phyloP scores from a whole-genome alignment of 2,113 vertebrate species.

The Bambusicola thoracicus region DNA sequence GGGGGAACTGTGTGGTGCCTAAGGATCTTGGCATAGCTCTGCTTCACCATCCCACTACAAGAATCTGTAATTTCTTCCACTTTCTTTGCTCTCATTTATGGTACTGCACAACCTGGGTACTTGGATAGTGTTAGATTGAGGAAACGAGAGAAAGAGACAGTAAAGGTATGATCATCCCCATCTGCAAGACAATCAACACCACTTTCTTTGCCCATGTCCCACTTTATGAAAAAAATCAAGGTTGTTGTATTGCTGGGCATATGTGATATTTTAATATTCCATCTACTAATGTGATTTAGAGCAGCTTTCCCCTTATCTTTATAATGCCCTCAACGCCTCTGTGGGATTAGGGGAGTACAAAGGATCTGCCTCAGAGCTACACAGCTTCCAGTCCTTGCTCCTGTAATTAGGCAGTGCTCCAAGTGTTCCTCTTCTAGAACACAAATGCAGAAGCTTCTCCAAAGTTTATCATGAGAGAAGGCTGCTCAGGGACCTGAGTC shows the following conservation, averaged over 20 bases:
- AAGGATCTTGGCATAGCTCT: background rate
- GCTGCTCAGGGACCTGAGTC: background rate
- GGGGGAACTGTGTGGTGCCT: background rate
- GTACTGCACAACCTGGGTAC: background rate
- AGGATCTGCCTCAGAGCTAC: background rate
- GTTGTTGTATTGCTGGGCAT: background rate
- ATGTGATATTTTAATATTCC: background rate
- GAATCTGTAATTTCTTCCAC: background rate
- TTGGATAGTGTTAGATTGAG: background rate
- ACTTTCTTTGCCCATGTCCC: background rate
- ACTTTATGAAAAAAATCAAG: background rate
- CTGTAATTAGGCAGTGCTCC: background rate
- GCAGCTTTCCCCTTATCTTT: background rate
- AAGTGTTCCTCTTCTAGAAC: background rate
- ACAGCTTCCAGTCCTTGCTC: background rate
- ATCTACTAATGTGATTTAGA: background rate
- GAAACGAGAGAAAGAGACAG: background rate
- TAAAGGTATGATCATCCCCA: background rate
- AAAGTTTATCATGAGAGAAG: background rate
- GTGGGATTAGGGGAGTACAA: background rate
- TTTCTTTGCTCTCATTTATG: background rate
- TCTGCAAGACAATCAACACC: background rate
- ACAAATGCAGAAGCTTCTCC: background rate
- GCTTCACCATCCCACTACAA: background rate
- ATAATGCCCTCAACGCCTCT: accelerated